These are phyloP conservation scores for Berghia stephanieae DNA, from an alignment of 1,140 invertebrate genomes.

Conservation along the genomic window DNA sequence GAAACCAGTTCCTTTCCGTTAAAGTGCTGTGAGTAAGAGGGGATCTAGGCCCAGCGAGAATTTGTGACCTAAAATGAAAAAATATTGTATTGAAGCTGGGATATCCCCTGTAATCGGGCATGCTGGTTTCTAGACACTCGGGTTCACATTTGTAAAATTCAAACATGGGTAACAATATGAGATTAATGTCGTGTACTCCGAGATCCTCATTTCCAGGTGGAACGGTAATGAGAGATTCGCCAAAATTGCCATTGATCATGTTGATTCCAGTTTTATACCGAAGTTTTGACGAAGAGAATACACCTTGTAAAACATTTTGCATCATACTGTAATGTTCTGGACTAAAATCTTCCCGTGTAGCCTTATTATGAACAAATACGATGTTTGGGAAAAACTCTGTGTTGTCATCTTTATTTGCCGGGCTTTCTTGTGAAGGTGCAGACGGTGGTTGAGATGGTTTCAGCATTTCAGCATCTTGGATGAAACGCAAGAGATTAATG, in stretches of 20 bases:
- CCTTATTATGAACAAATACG: slow-evolving; percentile 81
- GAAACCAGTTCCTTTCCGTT: slow-evolving; percentile 70
- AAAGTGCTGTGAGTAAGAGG: slow-evolving; percentile 58
- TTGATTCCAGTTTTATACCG: slow-evolving; percentile 72
- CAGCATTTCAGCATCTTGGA: slow-evolving; percentile 85
- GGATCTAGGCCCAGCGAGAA: slow-evolving; percentile 75
- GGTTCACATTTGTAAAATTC: slow-evolving; percentile 71
- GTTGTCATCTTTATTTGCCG: slow-evolving; percentile 49
- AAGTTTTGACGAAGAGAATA: slow-evolving; percentile 79
- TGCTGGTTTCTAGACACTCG: slow-evolving; percentile 45
- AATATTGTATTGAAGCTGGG: slow-evolving; percentile 76
- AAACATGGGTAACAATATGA: slow-evolving; percentile 78
- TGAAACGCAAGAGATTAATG: slow-evolving; percentile 73
- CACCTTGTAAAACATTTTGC: slow-evolving; percentile 73
- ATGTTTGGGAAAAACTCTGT: slow-evolving; percentile 43
- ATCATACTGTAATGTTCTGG: slow-evolving; percentile 74
- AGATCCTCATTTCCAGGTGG: slow-evolving; percentile 56
- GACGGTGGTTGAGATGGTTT: slow-evolving; percentile 73
- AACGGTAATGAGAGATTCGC: slow-evolving; percentile 26
- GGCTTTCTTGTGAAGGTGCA: slow-evolving; percentile 36
- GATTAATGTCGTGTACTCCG: slow-evolving; percentile 74
- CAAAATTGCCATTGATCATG: slow-evolving; percentile 24
- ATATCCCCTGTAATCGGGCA: slow-evolving; percentile 72
- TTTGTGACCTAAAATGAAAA: slow-evolving; percentile 74
- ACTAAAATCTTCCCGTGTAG: slow-evolving; percentile 76